Base-by-base conservation (phyloP, 1,140 invertebrate genomes). In the Campodea augens region DNA sequence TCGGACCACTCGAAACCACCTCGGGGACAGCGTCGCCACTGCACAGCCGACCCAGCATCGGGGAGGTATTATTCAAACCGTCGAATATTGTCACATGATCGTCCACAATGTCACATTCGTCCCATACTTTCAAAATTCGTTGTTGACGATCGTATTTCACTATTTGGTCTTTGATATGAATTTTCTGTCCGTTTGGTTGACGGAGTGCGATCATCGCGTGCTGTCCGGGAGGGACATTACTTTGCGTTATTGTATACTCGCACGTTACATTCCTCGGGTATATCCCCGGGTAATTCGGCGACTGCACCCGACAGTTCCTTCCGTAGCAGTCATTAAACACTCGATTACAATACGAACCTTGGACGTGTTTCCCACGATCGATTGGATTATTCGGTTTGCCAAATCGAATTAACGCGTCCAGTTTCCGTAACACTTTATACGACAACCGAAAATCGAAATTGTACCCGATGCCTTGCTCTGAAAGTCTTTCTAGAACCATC, bases 201-300 rank as follows among this genome's bases (percentile, higher is more conserved):
- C 75, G 69, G 44, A 82, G 74, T 23, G 74, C 74, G 44, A 83
- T 65, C 45, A 82, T 59, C 18, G 78, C 77, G 49, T 80, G 74
- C 57, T 80, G 77, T 40, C 78, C 78, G 12, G 69, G 63, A 0
- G 79, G 80, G 48, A 74, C 69, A 56, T 72, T 67, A 47, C 69
- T 71, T 54, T 80, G 77, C 55, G 75, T 74, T 29, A 81, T 70
- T 47, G 72, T 67, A 64, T 83, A 88, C 57, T 78, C 76, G 63
- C 83, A 88, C 44, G 80, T 83, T 40, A 84, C 73, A 61, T 86
- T 86, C 47, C 83, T 66, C 2, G 81, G 82, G 63, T 86, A 86
- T 41, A 86, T 74, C 18, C 83, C 83, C 10, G 82, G 83, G 62
- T 81, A 86, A 65, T 86, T 86, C 3, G 83, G 82, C 15, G 80